These are phyloP conservation scores for Eurosta solidaginis DNA, from an alignment of 1,140 invertebrate genomes.

Conservation along the genomic window DNA sequence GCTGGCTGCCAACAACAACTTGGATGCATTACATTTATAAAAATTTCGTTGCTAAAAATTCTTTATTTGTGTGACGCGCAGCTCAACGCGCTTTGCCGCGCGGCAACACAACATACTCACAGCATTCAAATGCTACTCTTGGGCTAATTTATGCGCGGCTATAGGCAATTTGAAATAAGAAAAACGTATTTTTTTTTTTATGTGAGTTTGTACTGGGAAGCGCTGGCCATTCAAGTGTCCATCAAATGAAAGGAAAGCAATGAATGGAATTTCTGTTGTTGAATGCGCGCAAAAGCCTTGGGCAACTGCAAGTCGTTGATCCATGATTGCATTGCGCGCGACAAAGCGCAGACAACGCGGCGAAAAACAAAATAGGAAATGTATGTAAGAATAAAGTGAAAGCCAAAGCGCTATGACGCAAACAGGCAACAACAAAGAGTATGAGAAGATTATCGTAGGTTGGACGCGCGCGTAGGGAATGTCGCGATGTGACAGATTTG, in stretches of 20 bases:
- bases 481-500: neutral
- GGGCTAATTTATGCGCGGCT: slow-evolving; percentile 1
- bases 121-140: neutral
- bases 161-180: neutral
- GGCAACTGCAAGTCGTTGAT: neutral
- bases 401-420: no score
- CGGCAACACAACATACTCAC: neutral
- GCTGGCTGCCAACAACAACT: neutral
- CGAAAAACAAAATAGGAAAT: neutral
- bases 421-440: no score
- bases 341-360: neutral
- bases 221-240: neutral
- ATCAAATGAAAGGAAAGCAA: neutral
- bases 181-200: no score
- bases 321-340: neutral
- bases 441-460: no score
- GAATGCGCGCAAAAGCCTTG: neutral
- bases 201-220: no score
- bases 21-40: neutral
- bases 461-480: no score
- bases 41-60: neutral
- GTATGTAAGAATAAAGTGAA: neutral
- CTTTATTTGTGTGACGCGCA: no score
- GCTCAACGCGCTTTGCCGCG: no score
- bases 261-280: slow-evolving; percentile 1